Evolutionary conservation across 1,140 invertebrate genomes (phyloP), one percentile per base, ranked within the genome.

Genomic region (Vanessa tameamea): DNA sequence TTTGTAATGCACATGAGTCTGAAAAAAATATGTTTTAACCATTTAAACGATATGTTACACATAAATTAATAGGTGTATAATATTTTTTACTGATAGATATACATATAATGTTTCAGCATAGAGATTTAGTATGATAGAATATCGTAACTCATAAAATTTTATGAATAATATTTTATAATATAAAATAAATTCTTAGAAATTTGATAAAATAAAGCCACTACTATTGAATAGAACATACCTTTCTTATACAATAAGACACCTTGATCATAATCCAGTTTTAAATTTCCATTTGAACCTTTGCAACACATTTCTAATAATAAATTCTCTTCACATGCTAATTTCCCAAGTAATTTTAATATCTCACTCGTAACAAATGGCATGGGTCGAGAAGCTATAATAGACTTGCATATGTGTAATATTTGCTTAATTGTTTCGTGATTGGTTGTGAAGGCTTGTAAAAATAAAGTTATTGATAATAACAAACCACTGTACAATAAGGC

Each of bases 251-350:
- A 50, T 4, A 75, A 51, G 14, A 75, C 87, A 4, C 89, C 89
- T 78, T 89, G 87, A 69, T 91, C 89, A 72, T 86, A 85, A 75
- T 91, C 89, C 65, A 83, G 48, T 75, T 83, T 88, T 15, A 91
- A 73, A 65, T 89, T 89, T 1, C 86, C 87, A 12, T 48, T 59
- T 15, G 64, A 78, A 23, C 66, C 69, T 16, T 75, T 78, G 4
- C 65, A 75, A 69, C 86, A 87, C 12, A 86, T 73, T 1, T 59
- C 59, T 70, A 16, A 9, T 6, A 57, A 59, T 16, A 69, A 13
- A 26, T 53, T n/a, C n/a, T 72, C 64, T 2, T 59, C 43, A 47
- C 13, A 51, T 16, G 53, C 14, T 47, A 67, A 51, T 37, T 43
- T 9, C 7, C 31, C 26, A 6, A 73, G 11, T 73, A 76, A 69